Conservation (phyloP, 2,113 vertebrate species). For the Toxotes chatareus region DNA sequence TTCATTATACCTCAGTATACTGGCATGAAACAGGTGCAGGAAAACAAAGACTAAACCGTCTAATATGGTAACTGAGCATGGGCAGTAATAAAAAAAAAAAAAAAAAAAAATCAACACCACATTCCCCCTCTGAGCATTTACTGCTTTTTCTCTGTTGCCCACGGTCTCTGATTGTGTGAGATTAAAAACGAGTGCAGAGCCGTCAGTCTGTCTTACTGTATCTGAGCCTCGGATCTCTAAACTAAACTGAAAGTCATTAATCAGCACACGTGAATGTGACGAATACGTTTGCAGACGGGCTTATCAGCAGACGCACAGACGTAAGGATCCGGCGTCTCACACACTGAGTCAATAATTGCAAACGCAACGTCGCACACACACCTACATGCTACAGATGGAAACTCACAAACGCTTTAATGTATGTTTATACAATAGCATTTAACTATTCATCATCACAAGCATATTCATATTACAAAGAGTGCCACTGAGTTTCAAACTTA, state of each 20-base stretch:
- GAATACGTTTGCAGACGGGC: background rate
- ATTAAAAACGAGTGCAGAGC: conserved; percentile 16
- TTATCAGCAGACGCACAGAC: conserved; percentile 4
- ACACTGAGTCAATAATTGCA: background rate
- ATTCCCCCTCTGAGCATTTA: background rate
- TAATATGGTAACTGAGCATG: too few relatives aligned
- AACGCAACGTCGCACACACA: too few relatives aligned
- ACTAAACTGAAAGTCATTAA: conserved; percentile 31
- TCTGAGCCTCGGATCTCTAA: conserved; percentile 15
- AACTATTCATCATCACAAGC: background rate
- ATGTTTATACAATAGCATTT: background rate
- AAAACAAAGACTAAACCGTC: too few relatives aligned
- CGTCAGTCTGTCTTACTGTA: background rate
- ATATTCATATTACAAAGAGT: background rate
- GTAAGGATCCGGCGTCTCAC: background rate
- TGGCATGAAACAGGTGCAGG: too few relatives aligned
- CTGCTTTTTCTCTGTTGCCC: conserved; percentile 20
- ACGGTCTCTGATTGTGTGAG: conserved; percentile 11
- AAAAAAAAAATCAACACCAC: too few relatives aligned
- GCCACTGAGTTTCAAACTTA: too few relatives aligned
- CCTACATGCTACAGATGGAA: too few relatives aligned
- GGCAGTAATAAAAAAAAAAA: too few relatives aligned
- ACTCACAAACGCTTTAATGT: too few relatives aligned
- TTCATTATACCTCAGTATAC: too few relatives aligned
- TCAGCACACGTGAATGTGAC: background rate